A percentile compares a stretch with the other conserved stretches of the same genome.
These are phyloP conservation scores for Drosophila parabipectinata DNA, from an alignment of 1,140 invertebrate genomes.

Conservation along the genomic window DNA sequence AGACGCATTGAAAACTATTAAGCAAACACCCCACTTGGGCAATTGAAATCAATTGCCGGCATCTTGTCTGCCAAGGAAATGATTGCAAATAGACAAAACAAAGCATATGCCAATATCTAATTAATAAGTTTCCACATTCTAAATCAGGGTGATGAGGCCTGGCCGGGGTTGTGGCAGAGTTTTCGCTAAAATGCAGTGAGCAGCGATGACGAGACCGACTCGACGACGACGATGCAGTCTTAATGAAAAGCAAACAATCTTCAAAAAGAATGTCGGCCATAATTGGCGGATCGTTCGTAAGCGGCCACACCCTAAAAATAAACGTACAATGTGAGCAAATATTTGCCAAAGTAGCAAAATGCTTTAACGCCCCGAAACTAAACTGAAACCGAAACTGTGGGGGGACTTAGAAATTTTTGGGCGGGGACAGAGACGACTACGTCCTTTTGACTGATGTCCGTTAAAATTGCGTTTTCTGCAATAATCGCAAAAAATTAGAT, in stretches of 20 bases:
- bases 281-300: constrained; percentile 66
- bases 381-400: background rate
- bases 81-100: constrained; percentile 49
- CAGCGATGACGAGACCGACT: constrained; percentile 30
- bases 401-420: background rate
- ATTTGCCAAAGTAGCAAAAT: constrained; percentile 53
- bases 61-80: constrained; percentile 52
- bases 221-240: constrained; percentile 58
- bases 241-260: constrained; percentile 81
- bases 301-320: constrained; percentile 32
- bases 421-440: background rate
- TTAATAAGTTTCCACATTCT: constrained; percentile 43
- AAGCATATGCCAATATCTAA: constrained; percentile 64
- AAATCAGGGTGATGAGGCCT: background rate
- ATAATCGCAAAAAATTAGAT: constrained; percentile 74
- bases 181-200: constrained; percentile 8
- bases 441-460: constrained; percentile 49
- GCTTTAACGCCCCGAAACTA: constrained; percentile 1
- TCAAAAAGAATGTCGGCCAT: constrained; percentile 75
- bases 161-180: constrained; percentile 2
- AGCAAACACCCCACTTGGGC: constrained; percentile 40
- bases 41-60: constrained; percentile 66
- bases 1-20: constrained; percentile 29
- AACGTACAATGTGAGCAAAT: constrained; percentile 46
- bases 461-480: constrained; percentile 62